Conservation (phyloP, 2,888 invertebrate species). For the Ptilodon capucinus region DNA sequence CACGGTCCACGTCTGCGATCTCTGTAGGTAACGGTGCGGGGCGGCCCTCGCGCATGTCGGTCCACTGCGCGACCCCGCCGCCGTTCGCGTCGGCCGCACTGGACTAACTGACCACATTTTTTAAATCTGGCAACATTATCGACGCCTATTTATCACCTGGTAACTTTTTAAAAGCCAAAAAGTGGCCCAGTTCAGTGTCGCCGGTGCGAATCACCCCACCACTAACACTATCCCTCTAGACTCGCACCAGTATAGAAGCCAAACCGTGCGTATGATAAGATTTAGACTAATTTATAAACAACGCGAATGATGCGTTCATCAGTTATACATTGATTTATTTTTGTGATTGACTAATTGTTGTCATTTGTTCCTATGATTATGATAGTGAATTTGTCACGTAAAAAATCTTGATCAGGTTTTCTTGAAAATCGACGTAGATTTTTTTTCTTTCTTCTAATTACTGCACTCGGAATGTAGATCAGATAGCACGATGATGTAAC, state of each 20-base stretch:
- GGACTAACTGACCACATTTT: slow-evolving; percentile 14
- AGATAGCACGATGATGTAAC: slow-evolving; percentile 54
- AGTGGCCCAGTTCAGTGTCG: slow-evolving; percentile 35
- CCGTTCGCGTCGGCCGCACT: slow-evolving; percentile 24
- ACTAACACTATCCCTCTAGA: slow-evolving; percentile 66
- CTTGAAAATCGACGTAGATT: slow-evolving; percentile 79
- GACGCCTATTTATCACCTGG: not conserved
- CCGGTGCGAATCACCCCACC: slow-evolving; percentile 51
- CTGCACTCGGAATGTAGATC: slow-evolving; percentile 55
- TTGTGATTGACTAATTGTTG: slow-evolving; percentile 80
- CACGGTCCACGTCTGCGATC: slow-evolving; percentile 73
- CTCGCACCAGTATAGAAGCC: slow-evolving; percentile 78
- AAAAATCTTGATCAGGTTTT: slow-evolving; percentile 79
- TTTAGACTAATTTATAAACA: slow-evolving; percentile 54
- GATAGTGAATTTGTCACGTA: slow-evolving; percentile 61
- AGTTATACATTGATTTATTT: slow-evolving; percentile 71
- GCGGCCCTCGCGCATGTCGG: slow-evolving; percentile 51
- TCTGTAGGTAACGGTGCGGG: slow-evolving; percentile 70
- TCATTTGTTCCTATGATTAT: slow-evolving; percentile 80
- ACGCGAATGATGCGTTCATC: slow-evolving; percentile 73
- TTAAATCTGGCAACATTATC: slow-evolving; percentile 7
- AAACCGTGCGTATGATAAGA: slow-evolving; percentile 76
- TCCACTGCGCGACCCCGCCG: slow-evolving; percentile 48
- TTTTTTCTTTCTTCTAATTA: slow-evolving; percentile 52
- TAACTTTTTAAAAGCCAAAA: not conserved